Evolutionary conservation across 37 sponge, comb jelly and placozoan species (phyloP), one percentile per base, ranked within the genome.

Genomic region (Beroe forskalii): DNA sequence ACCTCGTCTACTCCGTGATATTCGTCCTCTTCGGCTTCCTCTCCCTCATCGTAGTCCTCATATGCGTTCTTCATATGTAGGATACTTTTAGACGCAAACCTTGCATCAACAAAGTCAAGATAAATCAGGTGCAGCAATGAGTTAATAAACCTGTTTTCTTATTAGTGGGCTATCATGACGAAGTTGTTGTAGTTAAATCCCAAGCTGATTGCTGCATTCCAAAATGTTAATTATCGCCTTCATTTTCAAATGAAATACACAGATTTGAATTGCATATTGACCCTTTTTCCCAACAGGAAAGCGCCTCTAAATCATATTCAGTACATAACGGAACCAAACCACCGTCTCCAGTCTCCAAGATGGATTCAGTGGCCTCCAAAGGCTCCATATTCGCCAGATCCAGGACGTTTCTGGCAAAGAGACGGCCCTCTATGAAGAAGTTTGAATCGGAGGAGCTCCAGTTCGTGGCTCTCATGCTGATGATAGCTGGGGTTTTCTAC

Each of bases 401-500:
- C 40, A 27, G 39, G 39, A 33, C 75, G 12, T 72, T 72, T 30
- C 37, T 72, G 40, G 75, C 75, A 12, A 72, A 72, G 22, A 27
- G 40, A 22, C 75, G 75, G 3, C 75, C 75, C 35, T 22, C 23
- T 23, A 72, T 72, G 0, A 72, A 72, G 75, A 72, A 72, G 40
- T 72, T 38, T 36, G 75, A 72, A 20, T 39, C 75, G 39, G 75
- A 72, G 20, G 75, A 72, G 75, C 39, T 72, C 39, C 75, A 72
- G 40, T 72, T 72, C 39, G 35, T 72, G 2, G 40, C 40, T 20
- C 75, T 72, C 22, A 72, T 72, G 75, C 35, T 72, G 40, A 33
- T 72, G 40, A 72, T 72, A 72, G 37, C 75, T 8, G 75, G 37
- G 40, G 40, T 72, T 2, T 72, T 72, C 39, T 72, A 72, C 75